phyloP scores from a whole-genome alignment of 2,113 vertebrate species.

The Neodontobutis hainanensis region DNA sequence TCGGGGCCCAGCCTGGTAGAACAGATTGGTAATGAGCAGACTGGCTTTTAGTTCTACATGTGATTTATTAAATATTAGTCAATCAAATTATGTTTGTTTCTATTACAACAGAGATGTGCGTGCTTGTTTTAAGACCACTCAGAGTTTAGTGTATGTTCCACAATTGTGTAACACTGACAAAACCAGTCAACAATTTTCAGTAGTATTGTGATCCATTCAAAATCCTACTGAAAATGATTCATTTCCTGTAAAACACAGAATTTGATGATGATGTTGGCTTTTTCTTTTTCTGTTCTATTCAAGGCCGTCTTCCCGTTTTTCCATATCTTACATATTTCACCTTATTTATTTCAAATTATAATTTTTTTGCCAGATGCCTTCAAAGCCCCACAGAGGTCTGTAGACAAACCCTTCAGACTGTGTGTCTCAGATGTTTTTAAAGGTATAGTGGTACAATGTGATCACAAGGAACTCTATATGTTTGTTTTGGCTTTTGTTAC shows the following conservation, averaged over 20 bases:
- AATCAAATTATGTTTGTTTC: neutral
- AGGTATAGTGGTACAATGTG: slow-evolving; percentile 78
- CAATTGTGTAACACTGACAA: neutral
- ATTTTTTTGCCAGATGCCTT: slow-evolving; percentile 85
- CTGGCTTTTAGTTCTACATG: neutral
- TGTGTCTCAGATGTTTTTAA: slow-evolving; percentile 97
- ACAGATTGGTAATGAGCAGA: slow-evolving; percentile 88
- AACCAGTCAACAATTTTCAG: neutral
- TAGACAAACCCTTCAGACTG: slow-evolving; percentile 94
- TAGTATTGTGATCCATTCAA: neutral
- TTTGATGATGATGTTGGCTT: neutral
- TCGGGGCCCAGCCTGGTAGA: slow-evolving; percentile 90
- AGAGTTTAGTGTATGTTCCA: neutral
- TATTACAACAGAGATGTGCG: too few species aligned
- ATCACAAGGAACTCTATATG: neutral
- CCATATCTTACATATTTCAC: neutral
- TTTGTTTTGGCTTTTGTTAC: neutral
- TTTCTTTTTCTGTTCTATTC: neutral
- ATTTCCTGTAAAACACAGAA: neutral
- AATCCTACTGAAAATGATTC: neutral
- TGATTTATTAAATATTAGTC: neutral
- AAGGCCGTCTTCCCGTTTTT: too few species aligned
- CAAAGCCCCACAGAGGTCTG: slow-evolving; percentile 89
- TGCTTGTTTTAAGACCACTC: too few species aligned
- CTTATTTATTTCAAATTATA: neutral